These are phyloP conservation scores for Eolophus roseicapilla DNA, from an alignment of 2,113 vertebrate species.

Conservation along the genomic window DNA sequence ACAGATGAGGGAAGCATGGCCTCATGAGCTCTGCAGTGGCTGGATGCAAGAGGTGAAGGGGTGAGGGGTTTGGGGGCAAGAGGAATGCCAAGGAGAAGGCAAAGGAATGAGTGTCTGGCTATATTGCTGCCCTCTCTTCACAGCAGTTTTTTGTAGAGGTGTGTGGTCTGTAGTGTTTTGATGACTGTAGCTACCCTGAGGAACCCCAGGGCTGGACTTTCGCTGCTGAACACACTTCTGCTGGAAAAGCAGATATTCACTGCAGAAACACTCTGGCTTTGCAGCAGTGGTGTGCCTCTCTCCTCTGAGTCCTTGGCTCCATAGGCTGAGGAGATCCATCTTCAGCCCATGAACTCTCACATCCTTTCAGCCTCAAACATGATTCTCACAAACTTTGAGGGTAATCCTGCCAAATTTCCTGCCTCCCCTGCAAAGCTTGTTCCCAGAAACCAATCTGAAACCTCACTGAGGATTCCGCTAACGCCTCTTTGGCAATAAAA, in stretches of 20 bases:
- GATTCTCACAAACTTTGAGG: neutral
- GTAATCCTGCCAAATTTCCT: neutral
- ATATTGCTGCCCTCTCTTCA: neutral
- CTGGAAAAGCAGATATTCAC: neutral
- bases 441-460: neutral
- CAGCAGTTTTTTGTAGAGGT: neutral
- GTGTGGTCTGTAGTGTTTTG: neutral
- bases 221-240: neutral
- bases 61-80: neutral
- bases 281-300: neutral
- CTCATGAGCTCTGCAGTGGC: accelerated
- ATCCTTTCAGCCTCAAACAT: neutral
- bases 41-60: neutral
- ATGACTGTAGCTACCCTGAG: neutral
- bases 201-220: neutral
- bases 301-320: neutral
- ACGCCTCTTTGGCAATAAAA: slow-evolving; percentile 1
- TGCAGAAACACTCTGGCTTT: neutral
- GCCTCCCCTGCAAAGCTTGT: accelerated
- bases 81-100: neutral
- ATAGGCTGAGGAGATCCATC: neutral
- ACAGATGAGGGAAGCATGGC: neutral
- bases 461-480: neutral
- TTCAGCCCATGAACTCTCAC: neutral
- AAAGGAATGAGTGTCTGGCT: neutral